These are phyloP conservation scores for Scrobipalpa costella DNA, from an alignment of 2,888 invertebrate species.

Conservation along the genomic window DNA sequence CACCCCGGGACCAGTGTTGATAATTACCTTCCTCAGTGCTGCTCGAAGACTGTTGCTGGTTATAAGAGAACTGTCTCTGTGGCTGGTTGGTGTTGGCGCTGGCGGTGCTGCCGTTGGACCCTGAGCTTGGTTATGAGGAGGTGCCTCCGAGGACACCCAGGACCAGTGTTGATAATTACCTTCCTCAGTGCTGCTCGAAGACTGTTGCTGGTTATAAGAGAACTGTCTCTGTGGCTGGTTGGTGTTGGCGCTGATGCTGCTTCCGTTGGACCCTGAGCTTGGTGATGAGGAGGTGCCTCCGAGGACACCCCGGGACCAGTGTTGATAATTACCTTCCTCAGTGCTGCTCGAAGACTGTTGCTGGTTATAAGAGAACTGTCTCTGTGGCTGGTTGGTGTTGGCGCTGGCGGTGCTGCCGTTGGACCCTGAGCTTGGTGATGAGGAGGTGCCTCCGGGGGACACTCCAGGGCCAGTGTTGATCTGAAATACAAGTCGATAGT, in stretches of 20 bases:
- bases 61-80: slow-evolving; percentile 29
- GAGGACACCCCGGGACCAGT: too few relatives aligned
- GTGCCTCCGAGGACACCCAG: slow-evolving; percentile 33
- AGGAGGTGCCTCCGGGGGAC: too few relatives aligned
- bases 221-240: too few relatives aligned
- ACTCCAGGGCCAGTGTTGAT: too few relatives aligned
- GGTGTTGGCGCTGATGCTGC: too few relatives aligned
- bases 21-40: slow-evolving; percentile 44
- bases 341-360: slow-evolving; percentile 40
- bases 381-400: slow-evolving; percentile 9
- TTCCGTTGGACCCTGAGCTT: too few relatives aligned
- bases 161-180: too few relatives aligned
- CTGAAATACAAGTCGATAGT: too few relatives aligned
- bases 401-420: slow-evolving; percentile 1
- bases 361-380: slow-evolving; percentile 34
- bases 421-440: slow-evolving; percentile 38
- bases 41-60: slow-evolving; percentile 39
- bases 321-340: slow-evolving; percentile 41
- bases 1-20: too few relatives aligned
- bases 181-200: too few relatives aligned
- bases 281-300: too few relatives aligned
- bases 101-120: slow-evolving; percentile 20
- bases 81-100: slow-evolving; percentile 2
- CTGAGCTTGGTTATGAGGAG: slow-evolving; percentile 42
- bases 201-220: too few relatives aligned